Evolutionary conservation across 2,888 invertebrate genomes (phyloP), one percentile per base, ranked within the genome.

Genomic region (Monoplex corrugatus): DNA sequence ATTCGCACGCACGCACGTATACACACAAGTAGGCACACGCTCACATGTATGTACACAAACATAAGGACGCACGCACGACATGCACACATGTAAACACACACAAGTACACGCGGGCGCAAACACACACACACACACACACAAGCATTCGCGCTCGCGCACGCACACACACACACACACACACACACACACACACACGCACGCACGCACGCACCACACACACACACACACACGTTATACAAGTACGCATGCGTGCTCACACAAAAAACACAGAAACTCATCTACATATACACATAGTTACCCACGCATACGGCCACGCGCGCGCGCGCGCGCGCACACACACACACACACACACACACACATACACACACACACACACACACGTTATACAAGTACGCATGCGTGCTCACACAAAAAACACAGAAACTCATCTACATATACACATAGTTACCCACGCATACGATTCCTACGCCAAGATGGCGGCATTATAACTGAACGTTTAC

Each of bases 311-410:
- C n/a, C n/a, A n/a, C n/a, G n/a, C n/a, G n/a, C n/a, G 2, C n/a
- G 35, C n/a, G 35, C 32, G 23, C 16, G 32, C 57, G 23, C 57
- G 23, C 57, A 57, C 57, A 57, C 57, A 57, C 57, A 57, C 57
- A 57, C 57, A 57, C 57, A 57, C 57, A 57, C 57, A 57, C 57
- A 57, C 57, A 57, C 10, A 13, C 10, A 13, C 57, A 57, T 23
- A 75, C 32, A 75, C n/a, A 28, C 75, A 75, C n/a, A 75, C 75
- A 75, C 75, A 75, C 32, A 13, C 75, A n/a, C 75, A 75, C 32
- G 2, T 32, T 32, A 13, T 35, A n/a, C 75, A 75, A 16, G 35
- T 32, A 75, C n/a, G 35, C 75, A 13, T 23, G 23, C 57, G 23
- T n/a, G n/a, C n/a, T n/a, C n/a, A n/a, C n/a, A n/a, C n/a, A n/a